phyloP scores from a whole-genome alignment of 2,113 vertebrate genomes.

The Cyprinus carpio region DNA sequence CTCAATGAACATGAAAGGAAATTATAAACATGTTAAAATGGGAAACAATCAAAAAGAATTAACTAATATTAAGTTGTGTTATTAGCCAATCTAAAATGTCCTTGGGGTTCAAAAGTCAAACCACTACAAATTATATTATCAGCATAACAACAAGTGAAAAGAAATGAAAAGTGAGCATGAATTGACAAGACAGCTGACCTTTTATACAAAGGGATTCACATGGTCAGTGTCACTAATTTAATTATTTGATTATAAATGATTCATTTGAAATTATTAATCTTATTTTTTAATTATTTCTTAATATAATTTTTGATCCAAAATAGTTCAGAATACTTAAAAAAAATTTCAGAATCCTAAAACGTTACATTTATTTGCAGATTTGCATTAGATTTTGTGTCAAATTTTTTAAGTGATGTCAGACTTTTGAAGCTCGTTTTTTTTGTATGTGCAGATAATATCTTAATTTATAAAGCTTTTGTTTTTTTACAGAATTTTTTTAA shows the following conservation, averaged over 20 bases:
- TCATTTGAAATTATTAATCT: neutral
- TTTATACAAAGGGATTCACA: neutral
- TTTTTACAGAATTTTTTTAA: neutral
- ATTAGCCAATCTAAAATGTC: neutral
- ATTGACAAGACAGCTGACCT: no score
- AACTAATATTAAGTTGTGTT: neutral
- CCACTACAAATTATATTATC: neutral
- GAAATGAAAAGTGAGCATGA: neutral
- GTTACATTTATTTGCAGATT: no score
- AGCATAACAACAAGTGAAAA: neutral
- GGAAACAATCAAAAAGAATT: neutral
- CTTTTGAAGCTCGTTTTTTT: neutral
- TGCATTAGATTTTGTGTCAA: neutral
- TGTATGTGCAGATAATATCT: neutral
- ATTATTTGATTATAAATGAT: neutral
- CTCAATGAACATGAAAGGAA: neutral
- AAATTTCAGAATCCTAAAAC: no score
- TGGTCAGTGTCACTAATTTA: neutral
- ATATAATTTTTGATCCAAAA: no score
- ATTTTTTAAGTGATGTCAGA: neutral
- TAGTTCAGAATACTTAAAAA: no score
- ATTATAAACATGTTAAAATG: neutral
- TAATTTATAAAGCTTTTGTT: neutral
- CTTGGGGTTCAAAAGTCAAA: neutral
- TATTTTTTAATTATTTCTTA: neutral